These are phyloP conservation scores for Parnassius glacialis DNA, from an alignment of 2,888 invertebrate species.

Conservation along the genomic window DNA sequence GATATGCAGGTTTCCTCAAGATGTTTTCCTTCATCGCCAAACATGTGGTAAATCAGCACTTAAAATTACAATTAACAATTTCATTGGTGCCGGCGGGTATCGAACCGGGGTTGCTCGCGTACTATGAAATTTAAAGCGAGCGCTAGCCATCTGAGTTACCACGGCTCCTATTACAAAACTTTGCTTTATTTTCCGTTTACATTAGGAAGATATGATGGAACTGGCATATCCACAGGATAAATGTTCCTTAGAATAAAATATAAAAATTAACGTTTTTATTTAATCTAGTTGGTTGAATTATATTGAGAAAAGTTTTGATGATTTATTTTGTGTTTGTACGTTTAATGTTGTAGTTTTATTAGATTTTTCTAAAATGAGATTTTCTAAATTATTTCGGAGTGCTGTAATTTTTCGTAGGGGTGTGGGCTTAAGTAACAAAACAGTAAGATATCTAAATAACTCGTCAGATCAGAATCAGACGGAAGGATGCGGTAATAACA, in stretches of 20 bases:
- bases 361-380: slow-evolving; percentile 51
- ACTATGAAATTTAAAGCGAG: too few relatives aligned
- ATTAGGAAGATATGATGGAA: too few relatives aligned
- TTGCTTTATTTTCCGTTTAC: too few relatives aligned
- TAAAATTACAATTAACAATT: too few relatives aligned
- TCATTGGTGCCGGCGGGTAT: too few relatives aligned
- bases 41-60: too few relatives aligned
- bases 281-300: slow-evolving; percentile 55
- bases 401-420: slow-evolving; percentile 36
- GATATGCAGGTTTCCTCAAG: too few relatives aligned
- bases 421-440: slow-evolving; percentile 26
- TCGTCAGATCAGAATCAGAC: slow-evolving; percentile 5
- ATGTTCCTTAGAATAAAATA: slow-evolving; percentile 9
- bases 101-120: too few relatives aligned
- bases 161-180: too few relatives aligned
- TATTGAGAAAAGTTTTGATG: slow-evolving; percentile 25
- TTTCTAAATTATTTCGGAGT: slow-evolving; percentile 58
- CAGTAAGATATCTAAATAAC: slow-evolving; percentile 27
- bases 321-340: slow-evolving; percentile 32
- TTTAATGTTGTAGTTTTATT: slow-evolving; percentile 11
- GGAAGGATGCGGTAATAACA: background rate
- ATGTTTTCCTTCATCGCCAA: too few relatives aligned
- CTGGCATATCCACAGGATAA: too few relatives aligned
- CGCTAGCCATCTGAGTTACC: too few relatives aligned
- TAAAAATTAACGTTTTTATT: slow-evolving; percentile 20